These are phyloP conservation scores for Nycticryphes semicollaris DNA, from an alignment of 2,113 vertebrate species.

Conservation along the genomic window DNA sequence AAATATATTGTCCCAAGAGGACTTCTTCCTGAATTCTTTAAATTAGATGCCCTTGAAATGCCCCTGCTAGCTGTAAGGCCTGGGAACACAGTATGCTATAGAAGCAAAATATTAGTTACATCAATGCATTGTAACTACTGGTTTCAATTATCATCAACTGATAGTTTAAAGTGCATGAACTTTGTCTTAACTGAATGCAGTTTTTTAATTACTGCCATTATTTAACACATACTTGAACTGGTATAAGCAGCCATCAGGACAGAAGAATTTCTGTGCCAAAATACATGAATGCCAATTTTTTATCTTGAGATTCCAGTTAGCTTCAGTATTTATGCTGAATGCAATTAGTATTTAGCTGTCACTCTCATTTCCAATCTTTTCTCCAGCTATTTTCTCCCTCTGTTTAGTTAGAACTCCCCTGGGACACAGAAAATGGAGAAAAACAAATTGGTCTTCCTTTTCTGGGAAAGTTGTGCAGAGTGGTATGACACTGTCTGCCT, in stretches of 20 bases:
- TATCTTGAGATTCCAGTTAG: not conserved
- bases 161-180: not conserved
- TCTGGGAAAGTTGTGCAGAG: not conserved
- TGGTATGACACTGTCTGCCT: not conserved
- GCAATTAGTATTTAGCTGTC: conserved; percentile 3
- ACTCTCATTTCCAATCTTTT: not conserved
- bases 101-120: not conserved
- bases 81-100: not conserved
- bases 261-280: not conserved
- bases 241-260: not conserved
- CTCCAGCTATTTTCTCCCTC: not conserved
- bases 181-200: not conserved
- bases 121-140: not conserved
- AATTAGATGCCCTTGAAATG: not conserved
- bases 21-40: not conserved
- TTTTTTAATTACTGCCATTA: not conserved
- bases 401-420: not conserved
- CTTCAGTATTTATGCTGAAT: not conserved
- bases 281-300: not conserved
- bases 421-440: not conserved
- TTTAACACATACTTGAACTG: not conserved
- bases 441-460: not conserved
- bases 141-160: not conserved
- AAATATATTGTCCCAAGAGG: not conserved
- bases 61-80: not conserved